Evolutionary conservation across 1,140 invertebrate species (phyloP).

Genomic region (Parasteatoda tepidariorum): DNA sequence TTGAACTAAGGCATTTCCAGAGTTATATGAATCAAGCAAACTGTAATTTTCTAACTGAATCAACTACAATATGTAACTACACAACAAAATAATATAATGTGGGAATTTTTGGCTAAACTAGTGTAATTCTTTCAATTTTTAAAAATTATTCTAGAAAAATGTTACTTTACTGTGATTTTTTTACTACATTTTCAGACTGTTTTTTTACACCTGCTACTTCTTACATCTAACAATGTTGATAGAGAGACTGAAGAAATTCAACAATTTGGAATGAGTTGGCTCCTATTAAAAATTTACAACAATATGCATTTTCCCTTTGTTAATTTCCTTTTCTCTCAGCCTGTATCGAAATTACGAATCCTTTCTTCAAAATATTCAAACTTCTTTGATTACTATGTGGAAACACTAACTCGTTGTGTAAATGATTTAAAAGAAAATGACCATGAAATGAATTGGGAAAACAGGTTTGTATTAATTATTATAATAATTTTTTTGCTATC

Average conservation of each 20-base stretch:
- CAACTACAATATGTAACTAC: too few species aligned
- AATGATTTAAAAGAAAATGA: neutral
- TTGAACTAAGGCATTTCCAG: too few species aligned
- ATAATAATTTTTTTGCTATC: too few species aligned
- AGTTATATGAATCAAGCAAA: too few species aligned
- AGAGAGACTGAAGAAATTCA: neutral
- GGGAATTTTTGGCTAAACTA: too few species aligned
- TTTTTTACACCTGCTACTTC: neutral
- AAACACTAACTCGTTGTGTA: neutral
- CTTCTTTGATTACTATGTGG: constrained; percentile 18
- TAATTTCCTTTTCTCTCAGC: neutral
- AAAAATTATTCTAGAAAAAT: neutral
- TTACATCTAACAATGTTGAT: neutral
- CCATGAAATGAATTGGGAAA: neutral
- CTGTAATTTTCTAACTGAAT: too few species aligned
- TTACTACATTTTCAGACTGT: neutral
- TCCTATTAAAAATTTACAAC: neutral
- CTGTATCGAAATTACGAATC: neutral
- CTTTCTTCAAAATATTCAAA: neutral
- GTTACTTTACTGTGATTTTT: neutral
- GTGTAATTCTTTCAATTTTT: too few species aligned
- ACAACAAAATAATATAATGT: too few species aligned
- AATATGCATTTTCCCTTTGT: neutral
- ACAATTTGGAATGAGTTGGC: constrained; percentile 8
- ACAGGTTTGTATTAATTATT: neutral